Percentiles rank a stretch among this genome's conserved stretches.
These are phyloP conservation scores for Gallinago jamesoni DNA, from an alignment of 2,113 vertebrate species.

Conservation along the genomic window DNA sequence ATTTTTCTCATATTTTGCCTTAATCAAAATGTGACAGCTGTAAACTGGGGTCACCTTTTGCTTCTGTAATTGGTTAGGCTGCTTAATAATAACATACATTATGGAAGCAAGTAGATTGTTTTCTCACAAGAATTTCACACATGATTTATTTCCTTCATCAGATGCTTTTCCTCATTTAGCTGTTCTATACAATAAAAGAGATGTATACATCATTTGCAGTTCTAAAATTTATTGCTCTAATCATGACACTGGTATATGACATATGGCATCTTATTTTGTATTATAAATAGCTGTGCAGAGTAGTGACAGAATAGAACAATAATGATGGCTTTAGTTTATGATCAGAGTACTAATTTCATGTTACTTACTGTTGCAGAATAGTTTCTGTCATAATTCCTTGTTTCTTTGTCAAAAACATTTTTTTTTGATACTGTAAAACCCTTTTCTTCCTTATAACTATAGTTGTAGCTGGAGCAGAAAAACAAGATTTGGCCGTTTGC, in stretches of 20 bases:
- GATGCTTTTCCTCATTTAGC: not conserved
- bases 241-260: not conserved
- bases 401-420: not conserved
- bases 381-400: not conserved
- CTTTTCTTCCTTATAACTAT: not conserved
- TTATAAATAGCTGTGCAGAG: not conserved
- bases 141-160: conserved; percentile 25
- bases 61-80: not conserved
- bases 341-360: not conserved
- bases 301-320: not conserved
- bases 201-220: not conserved
- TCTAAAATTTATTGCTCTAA: conserved; percentile 1
- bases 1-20: not conserved
- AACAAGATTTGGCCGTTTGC: not conserved
- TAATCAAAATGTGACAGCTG: not conserved
- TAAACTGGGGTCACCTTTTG: not conserved
- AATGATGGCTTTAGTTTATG: not conserved
- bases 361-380: not conserved
- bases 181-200: not conserved
- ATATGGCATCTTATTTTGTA: not conserved
- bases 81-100: not conserved
- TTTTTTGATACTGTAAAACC: not conserved
- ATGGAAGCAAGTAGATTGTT: not conserved
- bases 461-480: not conserved
- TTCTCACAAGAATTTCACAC: conserved; percentile 2